Conservation (phyloP, 2,797 vertebrate genomes). For the Muraenolepis orangiensis region DNA sequence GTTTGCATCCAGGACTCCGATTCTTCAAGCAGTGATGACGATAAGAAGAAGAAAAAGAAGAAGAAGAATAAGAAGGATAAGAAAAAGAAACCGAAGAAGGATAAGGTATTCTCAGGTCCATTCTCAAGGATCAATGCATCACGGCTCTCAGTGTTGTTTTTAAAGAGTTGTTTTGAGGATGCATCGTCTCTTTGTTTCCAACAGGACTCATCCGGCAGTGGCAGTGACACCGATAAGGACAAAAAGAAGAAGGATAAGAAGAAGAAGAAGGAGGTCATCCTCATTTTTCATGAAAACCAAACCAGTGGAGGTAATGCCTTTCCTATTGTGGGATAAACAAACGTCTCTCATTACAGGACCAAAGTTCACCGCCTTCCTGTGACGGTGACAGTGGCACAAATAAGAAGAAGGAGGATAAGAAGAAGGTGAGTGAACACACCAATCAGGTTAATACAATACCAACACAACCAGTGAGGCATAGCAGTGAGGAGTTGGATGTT, state of each 20-base stretch:
- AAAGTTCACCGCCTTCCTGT: slow-evolving; percentile 25
- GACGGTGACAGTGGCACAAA: slow-evolving; percentile 21
- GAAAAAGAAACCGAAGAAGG: slow-evolving; percentile 43
- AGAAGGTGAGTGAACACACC: neutral
- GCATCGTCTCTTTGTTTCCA: neutral
- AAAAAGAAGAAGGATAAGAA: neutral
- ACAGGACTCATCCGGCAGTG: slow-evolving; percentile 41
- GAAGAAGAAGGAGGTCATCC: neutral
- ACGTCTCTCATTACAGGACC: neutral
- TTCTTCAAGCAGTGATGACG: slow-evolving; percentile 47
- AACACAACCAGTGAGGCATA: neutral
- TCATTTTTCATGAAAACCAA: neutral
- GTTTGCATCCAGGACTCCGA: slow-evolving; percentile 39
- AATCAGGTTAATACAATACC: neutral
- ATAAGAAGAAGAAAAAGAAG: slow-evolving; percentile 51
- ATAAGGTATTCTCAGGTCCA: slow-evolving; percentile 48
- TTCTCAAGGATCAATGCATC: rapidly evolving
- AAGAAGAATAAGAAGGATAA: slow-evolving; percentile 18
- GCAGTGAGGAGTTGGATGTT: neutral
- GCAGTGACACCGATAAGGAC: neutral
- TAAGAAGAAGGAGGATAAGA: neutral
- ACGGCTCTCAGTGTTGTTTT: neutral
- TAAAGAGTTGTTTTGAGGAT: neutral
- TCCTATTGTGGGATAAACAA: neutral
- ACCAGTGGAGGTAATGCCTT: neutral